Evolutionary conservation across 2,888 invertebrate genomes (phyloP), one percentile per base, ranked within the genome.

Genomic region (Falcaria lacertinaria): DNA sequence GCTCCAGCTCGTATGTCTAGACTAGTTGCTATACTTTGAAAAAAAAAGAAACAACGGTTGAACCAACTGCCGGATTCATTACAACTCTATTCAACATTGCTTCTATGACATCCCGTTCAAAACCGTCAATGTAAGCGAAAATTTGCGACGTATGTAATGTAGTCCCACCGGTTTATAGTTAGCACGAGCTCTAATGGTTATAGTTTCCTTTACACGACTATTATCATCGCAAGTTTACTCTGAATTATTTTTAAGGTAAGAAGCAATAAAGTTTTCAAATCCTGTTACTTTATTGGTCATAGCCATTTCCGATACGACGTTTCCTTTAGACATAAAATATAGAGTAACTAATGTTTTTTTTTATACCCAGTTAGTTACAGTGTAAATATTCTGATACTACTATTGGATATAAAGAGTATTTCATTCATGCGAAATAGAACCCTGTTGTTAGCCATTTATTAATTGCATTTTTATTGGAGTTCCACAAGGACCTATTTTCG

Each of bases 161-260:
- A 11, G 28, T 28, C 39, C 33, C 36, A 37, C 40, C 39, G 46
- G 53, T 50, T 34, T 40, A 28, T 41, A 38, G 54, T 52, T 46
- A 52, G 60, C 57, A 55, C 56, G 56, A 42, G 48, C 55, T 14
- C 49, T 65, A 61, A 68, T 64, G 56, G 63, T 60, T 65, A 64
- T 61, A 33, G 61, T 63, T 67, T 67, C 64, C 64, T 61, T 58
- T 50, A 48, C 50, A 52, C 19, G 43, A 54, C 50, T 53, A 62
- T 60, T 61, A 63, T 61, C 57, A 54, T 61, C 54, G 52, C 54
- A 41, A 52, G 39, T 52, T 56, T 52, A 53, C 54, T 46, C 50
- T 59, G 57, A 60, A 64, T 61, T 62, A 61, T 58, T 59, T 56
- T 57, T 52, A 57, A 52, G 43, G 40, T 39, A 42, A 39, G 41